These are phyloP conservation scores for Unio delphinus DNA, from an alignment of 2,888 invertebrate genomes.

Conservation along the genomic window DNA sequence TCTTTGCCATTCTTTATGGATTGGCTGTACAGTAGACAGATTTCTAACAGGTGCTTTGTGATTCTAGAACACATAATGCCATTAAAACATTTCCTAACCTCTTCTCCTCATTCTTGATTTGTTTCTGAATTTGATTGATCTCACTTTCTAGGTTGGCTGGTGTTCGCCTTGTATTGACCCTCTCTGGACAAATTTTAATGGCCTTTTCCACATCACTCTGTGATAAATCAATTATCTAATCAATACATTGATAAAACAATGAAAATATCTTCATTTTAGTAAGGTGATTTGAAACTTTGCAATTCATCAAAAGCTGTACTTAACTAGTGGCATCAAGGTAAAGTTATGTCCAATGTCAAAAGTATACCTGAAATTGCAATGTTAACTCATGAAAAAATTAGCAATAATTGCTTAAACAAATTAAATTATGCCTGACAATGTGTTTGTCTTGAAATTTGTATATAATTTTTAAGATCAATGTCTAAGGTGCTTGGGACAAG, in stretches of 20 bases:
- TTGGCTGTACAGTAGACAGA: no score
- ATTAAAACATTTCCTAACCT: slow-evolving; percentile 35
- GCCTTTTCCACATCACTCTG: slow-evolving; percentile 60
- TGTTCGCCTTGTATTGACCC: slow-evolving; percentile 57
- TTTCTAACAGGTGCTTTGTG: no score
- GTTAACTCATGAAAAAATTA: no score
- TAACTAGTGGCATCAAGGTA: not conserved
- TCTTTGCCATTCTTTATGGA: no score
- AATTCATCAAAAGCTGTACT: not conserved
- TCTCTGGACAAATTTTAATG: slow-evolving; percentile 50
- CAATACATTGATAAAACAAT: not conserved
- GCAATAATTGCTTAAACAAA: no score
- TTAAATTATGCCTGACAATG: no score
- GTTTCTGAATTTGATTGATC: slow-evolving; percentile 60
- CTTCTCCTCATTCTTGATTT: slow-evolving; percentile 63
- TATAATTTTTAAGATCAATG: no score
- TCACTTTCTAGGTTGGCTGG: slow-evolving; percentile 63
- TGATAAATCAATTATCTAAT: slow-evolving; percentile 7
- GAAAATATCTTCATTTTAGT: not conserved
- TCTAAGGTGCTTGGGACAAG: no score
- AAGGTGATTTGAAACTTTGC: not conserved
- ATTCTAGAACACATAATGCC: no score
- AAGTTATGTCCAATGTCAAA: not conserved
- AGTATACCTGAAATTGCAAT: no score
- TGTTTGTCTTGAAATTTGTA: no score